Base-by-base conservation (phyloP, 2,888 invertebrate species). In the Tinea semifulvella region DNA sequence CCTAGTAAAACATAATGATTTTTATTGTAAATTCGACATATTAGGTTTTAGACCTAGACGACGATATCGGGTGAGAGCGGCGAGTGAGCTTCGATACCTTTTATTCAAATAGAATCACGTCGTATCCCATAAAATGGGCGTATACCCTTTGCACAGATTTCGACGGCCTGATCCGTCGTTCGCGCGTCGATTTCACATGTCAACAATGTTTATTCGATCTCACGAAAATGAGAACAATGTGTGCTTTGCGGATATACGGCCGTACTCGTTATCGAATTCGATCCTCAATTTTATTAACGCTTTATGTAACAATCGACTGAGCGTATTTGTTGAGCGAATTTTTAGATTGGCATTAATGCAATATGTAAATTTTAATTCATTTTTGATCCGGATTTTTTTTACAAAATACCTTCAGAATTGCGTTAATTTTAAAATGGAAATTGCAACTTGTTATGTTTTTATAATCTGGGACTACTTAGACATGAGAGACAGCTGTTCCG, bases 221-320 rank as follows among this genome's bases (percentile, higher is more conserved):
- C 44, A 49, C 48, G 50, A 47, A 47, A 53, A 56, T 53, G 53
- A 53, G 52, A 49, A 51, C 54, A 49, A 47, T 56, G 53, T 55
- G 48, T 61, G 48, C 52, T 56, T 57, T 57, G 53, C 47, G 55
- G 54, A 59, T 56, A 54, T 56, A 48, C 50, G 46, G 53, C 48
- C 53, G 49, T 53, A 57, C 61, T 61, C 61, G 58, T 64, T 64
- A 62, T 55, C 56, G 51, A 52, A 53, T 56, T 50, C 57, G 71
- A 75, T 77, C 40, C 40, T 22, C 40, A 40, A 3, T 40, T 40
- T 40, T 40, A 40, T 40, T 40, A 40, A 22, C 13, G 40, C 13
- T 40, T 40, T 40, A 40, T 40, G 40, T 40, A 40, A 40, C 40
- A 40, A 40, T 40, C 40, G 22, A 10, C 20, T 22, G 40, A 4